Evolutionary conservation across 2,888 invertebrate genomes (phyloP).

Genomic region (Deilephila elpenor): DNA sequence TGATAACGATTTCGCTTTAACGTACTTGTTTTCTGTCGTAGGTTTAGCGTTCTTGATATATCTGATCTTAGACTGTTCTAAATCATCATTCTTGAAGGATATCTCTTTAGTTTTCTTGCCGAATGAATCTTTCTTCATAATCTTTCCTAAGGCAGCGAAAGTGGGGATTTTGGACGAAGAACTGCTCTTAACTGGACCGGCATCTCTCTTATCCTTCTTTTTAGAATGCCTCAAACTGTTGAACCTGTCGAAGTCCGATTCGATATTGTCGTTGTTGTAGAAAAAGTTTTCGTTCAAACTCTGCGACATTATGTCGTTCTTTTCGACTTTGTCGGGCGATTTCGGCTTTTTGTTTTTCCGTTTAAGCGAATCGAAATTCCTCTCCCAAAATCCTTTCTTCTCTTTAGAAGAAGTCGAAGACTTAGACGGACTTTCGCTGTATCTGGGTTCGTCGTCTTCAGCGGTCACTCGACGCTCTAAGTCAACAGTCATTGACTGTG

Average conservation of each 20-base stretch:
- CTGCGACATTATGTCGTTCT: conserved; percentile 77
- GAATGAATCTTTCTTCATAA: conserved; percentile 80
- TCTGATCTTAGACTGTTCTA: conserved; percentile 60
- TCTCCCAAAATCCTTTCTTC: conserved; percentile 83
- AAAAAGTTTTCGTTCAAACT: conserved; percentile 83
- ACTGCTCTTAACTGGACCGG: conserved; percentile 70
- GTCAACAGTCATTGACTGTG: conserved; percentile 81
- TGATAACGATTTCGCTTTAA: conserved; percentile 74
- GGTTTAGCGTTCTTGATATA: conserved; percentile 76
- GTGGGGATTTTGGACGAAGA: conserved; percentile 81
- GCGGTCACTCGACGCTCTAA: conserved; percentile 69
- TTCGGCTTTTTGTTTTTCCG: conserved; percentile 75
- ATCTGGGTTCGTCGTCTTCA: conserved; percentile 60
- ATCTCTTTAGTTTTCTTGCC: conserved; percentile 67
- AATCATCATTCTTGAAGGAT: conserved; percentile 57
- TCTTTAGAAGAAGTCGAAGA: conserved; percentile 74
- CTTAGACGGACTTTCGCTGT: conserved; percentile 73
- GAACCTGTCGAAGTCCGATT: conserved; percentile 77
- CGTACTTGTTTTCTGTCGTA: conserved; percentile 72
- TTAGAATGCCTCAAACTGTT: conserved; percentile 77
- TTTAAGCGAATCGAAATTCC: conserved; percentile 81
- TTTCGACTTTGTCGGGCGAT: conserved; percentile 67
- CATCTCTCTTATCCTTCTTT: conserved; percentile 67
- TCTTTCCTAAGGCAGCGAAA: conserved; percentile 78
- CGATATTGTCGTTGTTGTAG: conserved; percentile 78